These are phyloP conservation scores for Aleiodes sp. DNA, from an alignment of 1,140 invertebrate genomes.

Conservation along the genomic window DNA sequence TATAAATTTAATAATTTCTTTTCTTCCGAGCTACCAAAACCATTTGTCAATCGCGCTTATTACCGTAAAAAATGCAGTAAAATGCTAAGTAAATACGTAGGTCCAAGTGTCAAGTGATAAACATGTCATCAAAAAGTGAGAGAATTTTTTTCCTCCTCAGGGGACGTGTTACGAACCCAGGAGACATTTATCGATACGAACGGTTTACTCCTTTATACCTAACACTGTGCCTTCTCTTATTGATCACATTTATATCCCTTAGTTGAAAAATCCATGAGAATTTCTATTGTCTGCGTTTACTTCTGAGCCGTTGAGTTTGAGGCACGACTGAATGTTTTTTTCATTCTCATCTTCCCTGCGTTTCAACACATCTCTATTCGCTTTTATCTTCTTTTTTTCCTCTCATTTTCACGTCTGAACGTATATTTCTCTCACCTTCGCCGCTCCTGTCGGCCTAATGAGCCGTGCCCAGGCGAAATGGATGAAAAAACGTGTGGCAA, in stretches of 20 bases:
- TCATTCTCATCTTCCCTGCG: too few relatives aligned
- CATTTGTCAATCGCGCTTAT: too few relatives aligned
- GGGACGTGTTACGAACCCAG: slow-evolving; percentile 35
- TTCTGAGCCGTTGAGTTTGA: slow-evolving; percentile 50
- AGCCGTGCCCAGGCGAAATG: not conserved
- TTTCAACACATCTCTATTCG: not conserved
- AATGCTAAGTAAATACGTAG: not conserved
- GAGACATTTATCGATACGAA: slow-evolving; percentile 44
- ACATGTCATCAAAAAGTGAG: slow-evolving; percentile 44
- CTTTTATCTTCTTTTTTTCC: not conserved
- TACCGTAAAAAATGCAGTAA: too few relatives aligned
- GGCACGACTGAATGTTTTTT: too few relatives aligned
- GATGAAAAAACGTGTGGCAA: too few relatives aligned
- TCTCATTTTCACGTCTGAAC: not conserved
- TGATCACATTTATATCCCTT: slow-evolving; percentile 25
- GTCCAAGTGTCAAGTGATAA: slow-evolving; percentile 40
- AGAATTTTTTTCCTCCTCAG: slow-evolving; percentile 34
- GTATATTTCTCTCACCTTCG: not conserved
- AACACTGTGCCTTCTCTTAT: slow-evolving; percentile 28
- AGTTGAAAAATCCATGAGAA: not conserved
- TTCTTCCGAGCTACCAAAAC: too few relatives aligned
- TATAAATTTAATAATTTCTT: too few relatives aligned
- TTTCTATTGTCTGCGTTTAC: slow-evolving; percentile 46
- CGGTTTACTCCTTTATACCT: slow-evolving; percentile 14
- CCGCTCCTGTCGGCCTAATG: not conserved